A percentile compares a stretch with the other conserved stretches of the same genome.
phyloP scores from a whole-genome alignment of 1,140 invertebrate species.

The Drosophila trapezifrons region DNA sequence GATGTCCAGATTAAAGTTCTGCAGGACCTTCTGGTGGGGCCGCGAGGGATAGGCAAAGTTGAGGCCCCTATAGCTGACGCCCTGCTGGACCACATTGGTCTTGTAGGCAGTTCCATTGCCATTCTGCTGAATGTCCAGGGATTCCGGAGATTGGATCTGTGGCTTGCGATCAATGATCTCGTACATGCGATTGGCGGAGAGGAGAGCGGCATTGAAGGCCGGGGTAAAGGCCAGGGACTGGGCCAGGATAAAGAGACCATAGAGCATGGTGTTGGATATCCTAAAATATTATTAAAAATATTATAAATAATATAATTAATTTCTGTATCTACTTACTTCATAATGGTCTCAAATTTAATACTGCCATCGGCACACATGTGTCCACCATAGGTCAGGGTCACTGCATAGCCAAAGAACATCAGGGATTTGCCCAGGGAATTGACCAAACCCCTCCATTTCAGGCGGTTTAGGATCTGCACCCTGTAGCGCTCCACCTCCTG shows the following conservation, averaged over 20 bases:
- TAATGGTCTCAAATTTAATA: constrained; percentile 87
- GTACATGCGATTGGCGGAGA: constrained; percentile 91
- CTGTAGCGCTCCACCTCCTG: constrained; percentile 86
- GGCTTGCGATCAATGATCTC: constrained; percentile 87
- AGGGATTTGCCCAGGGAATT: constrained; percentile 92
- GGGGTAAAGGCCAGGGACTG: constrained; percentile 93
- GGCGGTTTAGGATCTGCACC: constrained; percentile 86
- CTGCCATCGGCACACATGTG: constrained; percentile 87
- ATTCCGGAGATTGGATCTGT: constrained; percentile 76
- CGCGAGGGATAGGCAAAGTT: constrained; percentile 92
- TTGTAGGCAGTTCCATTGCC: constrained; percentile 80
- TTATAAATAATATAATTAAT: not conserved
- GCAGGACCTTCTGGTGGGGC: constrained; percentile 87
- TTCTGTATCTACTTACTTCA: too few relatives aligned
- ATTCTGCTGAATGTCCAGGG: constrained; percentile 44
- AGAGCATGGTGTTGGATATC: constrained; percentile 92
- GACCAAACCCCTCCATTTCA: constrained; percentile 90
- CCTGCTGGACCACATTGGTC: constrained; percentile 87
- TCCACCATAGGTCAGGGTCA: constrained; percentile 93
- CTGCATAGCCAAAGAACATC: constrained; percentile 92
- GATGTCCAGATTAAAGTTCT: constrained; percentile 91
- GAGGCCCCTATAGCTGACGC: constrained; percentile 89
- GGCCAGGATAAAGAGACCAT: constrained; percentile 94
- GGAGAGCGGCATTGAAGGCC: constrained; percentile 92
- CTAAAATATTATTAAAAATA: constrained; percentile 81